phyloP scores from a whole-genome alignment of 2,888 invertebrate genomes.

The Alentia gelatinosa region DNA sequence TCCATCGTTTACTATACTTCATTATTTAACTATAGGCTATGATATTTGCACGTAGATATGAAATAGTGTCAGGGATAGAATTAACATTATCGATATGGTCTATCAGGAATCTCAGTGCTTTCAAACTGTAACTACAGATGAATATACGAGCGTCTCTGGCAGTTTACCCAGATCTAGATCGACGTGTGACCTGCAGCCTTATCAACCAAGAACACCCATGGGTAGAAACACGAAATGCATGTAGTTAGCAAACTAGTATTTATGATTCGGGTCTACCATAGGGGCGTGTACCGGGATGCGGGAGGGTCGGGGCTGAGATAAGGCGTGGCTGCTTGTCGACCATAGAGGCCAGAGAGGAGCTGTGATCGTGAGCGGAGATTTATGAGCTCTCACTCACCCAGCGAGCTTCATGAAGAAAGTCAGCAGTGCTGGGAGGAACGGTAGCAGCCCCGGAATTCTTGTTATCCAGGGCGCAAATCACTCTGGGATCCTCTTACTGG shows the following conservation, averaged over 20 bases:
- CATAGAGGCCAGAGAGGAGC: background rate
- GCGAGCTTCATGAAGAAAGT: background rate
- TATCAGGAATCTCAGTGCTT: background rate
- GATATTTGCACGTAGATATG: background rate
- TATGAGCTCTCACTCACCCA: background rate
- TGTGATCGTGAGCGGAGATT: background rate
- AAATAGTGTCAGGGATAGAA: background rate
- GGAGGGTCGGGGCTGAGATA: background rate
- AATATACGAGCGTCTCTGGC: background rate
- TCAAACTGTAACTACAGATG: background rate
- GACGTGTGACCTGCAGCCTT: background rate
- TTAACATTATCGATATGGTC: background rate
- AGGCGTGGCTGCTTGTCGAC: background rate
- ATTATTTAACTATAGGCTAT: too few species aligned
- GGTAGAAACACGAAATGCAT: too few species aligned
- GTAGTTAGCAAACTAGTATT: too few species aligned
- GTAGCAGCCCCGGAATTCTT: background rate
- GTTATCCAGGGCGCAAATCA: background rate
- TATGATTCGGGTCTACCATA: background rate
- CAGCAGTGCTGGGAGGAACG: background rate
- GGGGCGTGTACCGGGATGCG: background rate
- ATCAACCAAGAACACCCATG: too few species aligned
- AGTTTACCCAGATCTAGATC: background rate
- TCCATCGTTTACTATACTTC: too few species aligned
- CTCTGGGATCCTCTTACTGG: background rate